phyloP scores from a whole-genome alignment of 2,888 invertebrate species.

The Dusona sp. region DNA sequence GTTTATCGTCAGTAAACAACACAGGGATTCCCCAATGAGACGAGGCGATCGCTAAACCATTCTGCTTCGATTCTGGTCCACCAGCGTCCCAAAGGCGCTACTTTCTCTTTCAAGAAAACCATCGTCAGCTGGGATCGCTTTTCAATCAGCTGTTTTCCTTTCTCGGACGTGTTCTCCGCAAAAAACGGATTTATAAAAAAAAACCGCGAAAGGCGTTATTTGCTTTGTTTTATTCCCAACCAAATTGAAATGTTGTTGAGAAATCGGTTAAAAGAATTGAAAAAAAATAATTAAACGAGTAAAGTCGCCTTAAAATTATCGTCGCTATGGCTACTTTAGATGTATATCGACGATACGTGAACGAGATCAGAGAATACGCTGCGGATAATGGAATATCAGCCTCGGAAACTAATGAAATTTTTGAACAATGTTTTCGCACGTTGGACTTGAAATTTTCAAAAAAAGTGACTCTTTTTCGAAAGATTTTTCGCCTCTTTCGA shows the following conservation, averaged over 20 bases:
- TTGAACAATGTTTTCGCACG: conserved; percentile 86
- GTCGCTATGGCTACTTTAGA: conserved; percentile 61
- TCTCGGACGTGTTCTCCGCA: background rate
- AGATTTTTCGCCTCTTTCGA: conserved; percentile 67
- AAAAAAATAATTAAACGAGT: background rate
- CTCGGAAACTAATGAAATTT: conserved; percentile 88
- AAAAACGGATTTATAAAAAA: background rate
- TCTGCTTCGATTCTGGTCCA: background rate
- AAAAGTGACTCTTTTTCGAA: conserved; percentile 58
- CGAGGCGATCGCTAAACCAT: background rate
- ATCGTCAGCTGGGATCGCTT: background rate
- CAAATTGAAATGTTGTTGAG: background rate
- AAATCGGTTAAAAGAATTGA: background rate
- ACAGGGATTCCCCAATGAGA: background rate
- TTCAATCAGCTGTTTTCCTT: conserved; percentile 11
- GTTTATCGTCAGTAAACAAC: background rate
- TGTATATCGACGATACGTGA: conserved; percentile 86
- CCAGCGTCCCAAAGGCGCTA: background rate
- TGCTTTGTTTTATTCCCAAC: background rate
- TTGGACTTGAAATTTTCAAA: conserved; percentile 79
- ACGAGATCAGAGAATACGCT: conserved; percentile 87
- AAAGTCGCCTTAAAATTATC: background rate
- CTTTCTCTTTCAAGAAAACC: background rate
- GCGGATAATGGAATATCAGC: conserved; percentile 87
- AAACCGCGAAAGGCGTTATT: background rate